Conservation (phyloP, 2,797 vertebrate species). For the Acanthis flammea region DNA sequence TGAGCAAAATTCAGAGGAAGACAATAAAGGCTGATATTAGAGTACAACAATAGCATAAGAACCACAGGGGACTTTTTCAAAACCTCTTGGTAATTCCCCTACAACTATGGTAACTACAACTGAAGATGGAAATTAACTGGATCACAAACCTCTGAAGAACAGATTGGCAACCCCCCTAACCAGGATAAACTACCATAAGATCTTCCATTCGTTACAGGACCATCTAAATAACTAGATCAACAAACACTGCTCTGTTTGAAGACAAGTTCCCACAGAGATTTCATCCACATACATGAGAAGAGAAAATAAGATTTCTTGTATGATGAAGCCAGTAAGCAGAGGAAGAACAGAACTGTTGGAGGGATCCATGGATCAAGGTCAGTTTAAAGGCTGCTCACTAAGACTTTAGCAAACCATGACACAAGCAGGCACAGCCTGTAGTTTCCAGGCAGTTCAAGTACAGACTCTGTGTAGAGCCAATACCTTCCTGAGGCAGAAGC, state of each 20-base stretch:
- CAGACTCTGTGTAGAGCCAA: neutral
- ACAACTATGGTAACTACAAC: neutral
- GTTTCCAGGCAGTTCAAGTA: neutral
- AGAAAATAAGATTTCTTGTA: neutral
- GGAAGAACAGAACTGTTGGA: neutral
- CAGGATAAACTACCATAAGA: neutral
- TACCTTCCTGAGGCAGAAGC: neutral
- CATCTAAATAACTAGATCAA: neutral
- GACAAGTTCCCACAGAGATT: neutral
- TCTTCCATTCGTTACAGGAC: neutral
- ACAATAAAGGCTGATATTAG: neutral
- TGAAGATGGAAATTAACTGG: neutral
- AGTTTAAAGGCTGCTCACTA: neutral
- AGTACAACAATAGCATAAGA: neutral
- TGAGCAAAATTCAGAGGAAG: slow-evolving; percentile 29
- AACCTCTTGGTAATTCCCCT: neutral
- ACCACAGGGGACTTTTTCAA: slow-evolving; percentile 10
- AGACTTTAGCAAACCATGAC: neutral
- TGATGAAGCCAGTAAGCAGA: neutral
- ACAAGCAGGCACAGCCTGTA: neutral
- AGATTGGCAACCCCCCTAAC: neutral
- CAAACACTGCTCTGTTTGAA: neutral
- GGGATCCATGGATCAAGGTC: neutral
- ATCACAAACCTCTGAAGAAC: neutral
- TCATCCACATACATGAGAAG: neutral